Evolutionary conservation across 2,113 vertebrate species (phyloP).

Genomic region (Cyprinodon brontotheroides): DNA sequence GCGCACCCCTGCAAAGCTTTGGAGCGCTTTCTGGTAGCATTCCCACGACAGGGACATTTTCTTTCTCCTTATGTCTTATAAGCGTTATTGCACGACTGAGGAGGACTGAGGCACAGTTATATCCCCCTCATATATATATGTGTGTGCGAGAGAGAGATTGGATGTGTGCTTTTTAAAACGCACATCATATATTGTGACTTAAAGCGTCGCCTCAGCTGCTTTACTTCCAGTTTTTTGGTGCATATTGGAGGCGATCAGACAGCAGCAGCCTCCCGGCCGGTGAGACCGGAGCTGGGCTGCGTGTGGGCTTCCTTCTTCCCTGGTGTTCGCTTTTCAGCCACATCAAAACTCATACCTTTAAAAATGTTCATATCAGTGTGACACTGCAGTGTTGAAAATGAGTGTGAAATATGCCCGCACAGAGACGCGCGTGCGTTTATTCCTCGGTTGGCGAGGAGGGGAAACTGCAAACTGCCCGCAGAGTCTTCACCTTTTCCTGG

Average conservation of each 20-base stretch:
- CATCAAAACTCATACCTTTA: neutral
- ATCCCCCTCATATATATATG: slow-evolving; percentile 10
- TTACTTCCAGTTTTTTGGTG: slow-evolving; percentile 14
- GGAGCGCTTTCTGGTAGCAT: slow-evolving; percentile 9
- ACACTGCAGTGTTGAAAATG: neutral
- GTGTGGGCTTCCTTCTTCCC: slow-evolving; percentile 11
- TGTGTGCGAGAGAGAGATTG: slow-evolving; percentile 17
- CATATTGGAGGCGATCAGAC: neutral
- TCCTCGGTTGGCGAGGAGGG: slow-evolving; percentile 26
- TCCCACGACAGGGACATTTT: slow-evolving; percentile 38
- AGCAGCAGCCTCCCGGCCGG: slow-evolving; percentile 40
- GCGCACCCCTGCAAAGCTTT: slow-evolving; percentile 19
- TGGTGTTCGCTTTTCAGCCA: neutral
- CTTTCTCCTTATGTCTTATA: slow-evolving; percentile 44
- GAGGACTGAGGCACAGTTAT: slow-evolving; percentile 40
- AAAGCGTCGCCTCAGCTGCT: neutral
- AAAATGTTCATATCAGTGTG: neutral
- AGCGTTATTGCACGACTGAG: slow-evolving; percentile 49
- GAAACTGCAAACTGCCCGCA: slow-evolving; percentile 12
- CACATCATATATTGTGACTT: slow-evolving; percentile 24
- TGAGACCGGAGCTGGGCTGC: slow-evolving; percentile 13
- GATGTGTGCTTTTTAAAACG: slow-evolving; percentile 6
- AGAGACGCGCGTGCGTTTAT: neutral
- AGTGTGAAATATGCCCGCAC: neutral
- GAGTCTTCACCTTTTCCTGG: neutral